These are phyloP conservation scores for Sprattus sprattus DNA, from an alignment of 2,113 vertebrate species.

Conservation along the genomic window DNA sequence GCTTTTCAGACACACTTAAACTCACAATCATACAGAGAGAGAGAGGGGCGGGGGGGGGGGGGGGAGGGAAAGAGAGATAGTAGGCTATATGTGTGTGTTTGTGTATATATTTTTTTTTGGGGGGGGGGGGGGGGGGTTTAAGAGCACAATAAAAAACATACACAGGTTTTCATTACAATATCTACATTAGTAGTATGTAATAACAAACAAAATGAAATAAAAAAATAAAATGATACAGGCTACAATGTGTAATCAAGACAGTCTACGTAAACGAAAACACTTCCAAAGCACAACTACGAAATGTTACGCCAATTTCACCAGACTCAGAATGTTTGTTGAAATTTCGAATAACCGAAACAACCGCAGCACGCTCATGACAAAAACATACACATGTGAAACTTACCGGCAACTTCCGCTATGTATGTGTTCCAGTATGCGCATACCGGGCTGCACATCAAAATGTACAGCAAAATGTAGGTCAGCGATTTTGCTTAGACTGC, in stretches of 20 bases:
- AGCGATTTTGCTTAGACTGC: neutral
- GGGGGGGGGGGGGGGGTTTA: neutral
- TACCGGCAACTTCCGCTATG: conserved; percentile 3
- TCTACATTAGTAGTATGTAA: neutral
- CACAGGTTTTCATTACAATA: neutral
- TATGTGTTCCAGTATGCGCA: neutral
- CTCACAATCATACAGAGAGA: neutral
- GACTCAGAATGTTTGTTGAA: too few relatives aligned
- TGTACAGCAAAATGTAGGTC: neutral
- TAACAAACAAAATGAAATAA: neutral
- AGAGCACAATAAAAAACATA: neutral
- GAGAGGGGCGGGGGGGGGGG: neutral
- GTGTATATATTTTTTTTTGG: too few relatives aligned
- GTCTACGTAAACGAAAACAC: neutral
- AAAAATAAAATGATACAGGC: neutral
- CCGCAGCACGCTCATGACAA: neutral
- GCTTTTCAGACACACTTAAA: neutral
- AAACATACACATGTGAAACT: neutral
- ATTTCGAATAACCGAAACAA: neutral
- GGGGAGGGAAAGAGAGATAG: neutral
- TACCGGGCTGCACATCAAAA: neutral
- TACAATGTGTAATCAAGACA: too few relatives aligned
- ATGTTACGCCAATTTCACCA: neutral
- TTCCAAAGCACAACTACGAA: neutral
- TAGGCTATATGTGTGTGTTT: neutral